Evolutionary conservation across 2,797 vertebrate genomes (phyloP).

Genomic region (Notamacropus eugenii): DNA sequence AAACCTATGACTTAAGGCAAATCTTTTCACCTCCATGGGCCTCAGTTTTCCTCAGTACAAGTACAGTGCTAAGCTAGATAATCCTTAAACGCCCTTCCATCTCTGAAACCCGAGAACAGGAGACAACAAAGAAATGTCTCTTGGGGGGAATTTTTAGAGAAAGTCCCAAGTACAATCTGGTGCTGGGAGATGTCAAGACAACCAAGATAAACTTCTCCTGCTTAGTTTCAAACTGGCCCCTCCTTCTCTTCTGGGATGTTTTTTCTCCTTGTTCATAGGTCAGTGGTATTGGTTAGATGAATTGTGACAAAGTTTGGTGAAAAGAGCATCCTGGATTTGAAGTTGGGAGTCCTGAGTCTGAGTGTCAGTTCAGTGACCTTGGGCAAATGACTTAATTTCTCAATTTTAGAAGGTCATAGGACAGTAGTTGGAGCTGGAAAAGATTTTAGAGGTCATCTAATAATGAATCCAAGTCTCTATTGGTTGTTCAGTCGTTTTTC

Average conservation of each 20-base stretch:
- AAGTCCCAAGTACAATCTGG: not conserved
- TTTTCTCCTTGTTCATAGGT: constrained; percentile 4
- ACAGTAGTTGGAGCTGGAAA: not conserved
- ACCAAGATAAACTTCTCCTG: not conserved
- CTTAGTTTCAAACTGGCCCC: not conserved
- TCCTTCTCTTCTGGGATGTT: not conserved
- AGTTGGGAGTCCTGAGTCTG: not conserved
- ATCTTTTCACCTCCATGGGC: no score
- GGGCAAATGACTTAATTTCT: not conserved
- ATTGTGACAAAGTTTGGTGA: not conserved
- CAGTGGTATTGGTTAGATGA: not conserved
- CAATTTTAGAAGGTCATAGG: not conserved
- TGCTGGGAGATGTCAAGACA: not conserved
- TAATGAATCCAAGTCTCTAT: not conserved
- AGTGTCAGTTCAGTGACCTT: not conserved
- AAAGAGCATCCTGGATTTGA: not conserved
- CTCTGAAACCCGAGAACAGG: not conserved
- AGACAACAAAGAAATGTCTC: not conserved
- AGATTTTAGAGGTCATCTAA: not conserved
- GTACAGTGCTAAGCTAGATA: not conserved
- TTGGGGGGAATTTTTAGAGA: not conserved
- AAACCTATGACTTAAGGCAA: not conserved
- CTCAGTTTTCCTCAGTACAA: not conserved
- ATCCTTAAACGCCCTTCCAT: not conserved
- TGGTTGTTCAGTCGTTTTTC: not conserved